Evolutionary conservation across 1,140 invertebrate species (phyloP), one percentile per base, ranked within the genome.

Genomic region (Dryas iulia): DNA sequence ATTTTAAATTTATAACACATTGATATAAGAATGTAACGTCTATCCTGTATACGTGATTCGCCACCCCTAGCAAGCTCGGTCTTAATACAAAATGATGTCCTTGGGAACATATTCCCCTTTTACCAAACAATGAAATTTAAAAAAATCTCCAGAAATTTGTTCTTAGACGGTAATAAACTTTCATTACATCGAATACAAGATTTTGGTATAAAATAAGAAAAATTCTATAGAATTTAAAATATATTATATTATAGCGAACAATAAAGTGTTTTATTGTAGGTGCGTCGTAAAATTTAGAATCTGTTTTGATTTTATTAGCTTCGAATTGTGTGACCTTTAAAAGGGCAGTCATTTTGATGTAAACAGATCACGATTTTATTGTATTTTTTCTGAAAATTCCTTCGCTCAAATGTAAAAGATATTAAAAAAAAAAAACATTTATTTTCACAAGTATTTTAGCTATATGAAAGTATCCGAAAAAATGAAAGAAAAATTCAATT

Each of bases 61-160:
- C 73, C 79, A 78, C 75, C 77, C 79, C 73, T 71, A 67, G 21
- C 54, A 70, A 65, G 61, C 66, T 74, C 67, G 73, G 72, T 75
- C 73, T 70, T 75, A 86, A 83, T 79, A 83, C 77, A 79, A 79
- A 83, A 75, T 85, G 83, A 86, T 82, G 81, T 77, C 79, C 83
- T 77, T 85, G 83, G 83, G 80, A 87, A 85, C 79, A 35, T 58
- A 76, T 59, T 72, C 73, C 80, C 79, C 76, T 83, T 71, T 73
- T 65, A 61, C 71, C 62, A 59, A 75, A 78, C 71, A 83, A 83
- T 86, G 79, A 84, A 80, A 64, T 73, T 71, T 63, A 69, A 77
- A 67, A 77, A 80, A 79, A 72, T 74, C 68, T 77, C 69, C 72
- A 71, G 70, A 77, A 78, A 56, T 53, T 53, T 68, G 76, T 80